Evolutionary conservation across 2,888 invertebrate species (phyloP).

Genomic region (Cistogaster globosa): DNA sequence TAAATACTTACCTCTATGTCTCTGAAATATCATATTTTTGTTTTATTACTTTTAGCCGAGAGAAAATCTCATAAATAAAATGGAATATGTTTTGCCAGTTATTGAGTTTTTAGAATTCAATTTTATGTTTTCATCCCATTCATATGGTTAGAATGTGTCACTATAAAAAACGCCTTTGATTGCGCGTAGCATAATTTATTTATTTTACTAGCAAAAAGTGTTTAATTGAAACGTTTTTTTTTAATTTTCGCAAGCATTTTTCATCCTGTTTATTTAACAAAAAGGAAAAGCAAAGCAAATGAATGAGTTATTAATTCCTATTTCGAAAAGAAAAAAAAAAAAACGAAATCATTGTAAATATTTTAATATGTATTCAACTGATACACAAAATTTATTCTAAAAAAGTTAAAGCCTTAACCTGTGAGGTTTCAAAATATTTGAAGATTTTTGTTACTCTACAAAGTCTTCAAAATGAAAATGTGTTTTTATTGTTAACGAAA

Average conservation of each 20-base stretch:
- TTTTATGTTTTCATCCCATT: neutral
- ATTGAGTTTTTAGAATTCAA: neutral
- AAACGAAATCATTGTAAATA: neutral
- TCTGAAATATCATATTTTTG: neutral
- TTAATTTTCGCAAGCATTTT: neutral
- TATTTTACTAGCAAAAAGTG: slow-evolving; percentile 30
- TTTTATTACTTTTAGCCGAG: neutral
- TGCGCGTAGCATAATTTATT: slow-evolving; percentile 6
- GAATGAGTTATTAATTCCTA: slow-evolving; percentile 27
- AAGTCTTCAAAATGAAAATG: too few species aligned
- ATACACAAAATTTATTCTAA: too few species aligned
- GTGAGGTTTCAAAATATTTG: too few species aligned
- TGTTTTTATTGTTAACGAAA: too few species aligned
- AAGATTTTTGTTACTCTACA: too few species aligned
- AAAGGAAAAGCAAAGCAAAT: neutral
- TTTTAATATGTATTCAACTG: too few species aligned
- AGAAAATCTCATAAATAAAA: neutral
- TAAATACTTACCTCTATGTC: slow-evolving; percentile 2
- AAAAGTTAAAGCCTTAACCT: too few species aligned
- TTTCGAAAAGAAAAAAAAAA: neutral
- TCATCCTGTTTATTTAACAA: slow-evolving; percentile 38
- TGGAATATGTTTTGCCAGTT: neutral
- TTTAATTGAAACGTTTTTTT: slow-evolving; percentile 43
- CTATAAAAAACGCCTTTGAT: neutral
- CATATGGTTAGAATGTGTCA: slow-evolving; percentile 15